These are phyloP conservation scores for Tichodroma muraria DNA, from an alignment of 2,113 vertebrate species.

Conservation along the genomic window DNA sequence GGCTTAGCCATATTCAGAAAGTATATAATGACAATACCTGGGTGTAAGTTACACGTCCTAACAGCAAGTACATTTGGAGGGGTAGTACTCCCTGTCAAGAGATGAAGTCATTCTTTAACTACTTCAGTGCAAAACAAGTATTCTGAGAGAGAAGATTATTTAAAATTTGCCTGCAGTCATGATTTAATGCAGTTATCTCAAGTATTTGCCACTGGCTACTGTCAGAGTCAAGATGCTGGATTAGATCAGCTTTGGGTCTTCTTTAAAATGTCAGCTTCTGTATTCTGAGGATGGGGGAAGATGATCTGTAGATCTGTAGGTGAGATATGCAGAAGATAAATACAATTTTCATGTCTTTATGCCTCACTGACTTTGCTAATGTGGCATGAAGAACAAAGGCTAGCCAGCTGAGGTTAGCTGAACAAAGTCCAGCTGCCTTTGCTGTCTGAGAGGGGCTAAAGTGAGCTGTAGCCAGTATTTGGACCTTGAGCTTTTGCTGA, in stretches of 20 bases:
- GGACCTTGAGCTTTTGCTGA: not conserved
- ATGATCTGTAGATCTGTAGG: not conserved
- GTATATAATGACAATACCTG: not conserved
- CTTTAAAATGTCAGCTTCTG: conserved; percentile 32
- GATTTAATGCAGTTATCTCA: conserved; percentile 44
- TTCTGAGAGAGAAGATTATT: not conserved
- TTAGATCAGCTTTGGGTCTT: conserved; percentile 4
- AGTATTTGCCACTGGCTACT: conserved; percentile 47
- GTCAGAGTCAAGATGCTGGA: conserved; percentile 12
- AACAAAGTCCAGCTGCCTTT: not conserved
- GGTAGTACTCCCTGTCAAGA: not conserved
- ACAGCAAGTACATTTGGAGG: not conserved
- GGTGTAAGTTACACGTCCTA: not conserved
- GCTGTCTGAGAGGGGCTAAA: not conserved
- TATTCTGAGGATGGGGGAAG: not conserved
- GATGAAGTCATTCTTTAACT: not conserved
- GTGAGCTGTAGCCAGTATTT: not conserved
- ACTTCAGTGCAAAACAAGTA: not conserved
- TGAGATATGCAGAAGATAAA: conserved; percentile 18
- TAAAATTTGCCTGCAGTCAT: not conserved
- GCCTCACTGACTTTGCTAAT: not conserved
- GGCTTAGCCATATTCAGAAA: not conserved
- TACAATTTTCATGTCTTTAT: not conserved
- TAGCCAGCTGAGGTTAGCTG: too few species aligned
- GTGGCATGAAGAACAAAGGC: not conserved